Conservation (phyloP, 1,140 invertebrate species). For the Drosophila lini region DNA sequence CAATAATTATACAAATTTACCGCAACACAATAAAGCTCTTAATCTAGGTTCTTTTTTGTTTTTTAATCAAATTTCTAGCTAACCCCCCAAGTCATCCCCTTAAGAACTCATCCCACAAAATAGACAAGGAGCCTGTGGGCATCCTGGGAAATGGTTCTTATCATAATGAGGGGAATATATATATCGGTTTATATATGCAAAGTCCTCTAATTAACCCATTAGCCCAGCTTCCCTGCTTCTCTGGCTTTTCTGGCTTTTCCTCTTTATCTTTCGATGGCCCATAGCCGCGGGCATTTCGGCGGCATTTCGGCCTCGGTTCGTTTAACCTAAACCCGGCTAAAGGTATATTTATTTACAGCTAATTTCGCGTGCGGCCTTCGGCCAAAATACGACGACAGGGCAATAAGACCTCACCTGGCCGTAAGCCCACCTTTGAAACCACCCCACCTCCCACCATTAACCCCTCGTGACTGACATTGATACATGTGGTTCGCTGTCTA, state of each 20-base stretch:
- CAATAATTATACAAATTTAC: neutral
- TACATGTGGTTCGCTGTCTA: constrained; percentile 48
- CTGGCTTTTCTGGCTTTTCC: neutral
- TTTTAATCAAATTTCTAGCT: constrained; percentile 6
- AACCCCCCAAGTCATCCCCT: constrained; percentile 26
- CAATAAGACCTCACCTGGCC: constrained; percentile 22
- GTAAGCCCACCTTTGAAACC: constrained; percentile 20
- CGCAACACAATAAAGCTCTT: constrained; percentile 15
- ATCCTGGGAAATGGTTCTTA: constrained; percentile 23
- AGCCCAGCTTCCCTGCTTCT: constrained; percentile 12
- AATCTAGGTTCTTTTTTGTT: neutral
- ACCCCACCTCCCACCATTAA: neutral
- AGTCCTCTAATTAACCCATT: constrained; percentile 51
- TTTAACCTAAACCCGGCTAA: constrained; percentile 36
- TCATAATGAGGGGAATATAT: constrained; percentile 32
- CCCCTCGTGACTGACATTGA: constrained; percentile 45
- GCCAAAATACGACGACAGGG: constrained; percentile 47
- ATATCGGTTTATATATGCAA: constrained; percentile 37
- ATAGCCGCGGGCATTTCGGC: constrained; percentile 30
- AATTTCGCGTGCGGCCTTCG: constrained; percentile 49
- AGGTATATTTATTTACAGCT: constrained; percentile 69
- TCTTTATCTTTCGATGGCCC: constrained; percentile 12
- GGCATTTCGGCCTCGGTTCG: constrained; percentile 16
- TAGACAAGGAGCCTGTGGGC: constrained; percentile 3
- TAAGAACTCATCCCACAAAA: constrained; percentile 18